phyloP scores from a whole-genome alignment of 2,888 invertebrate genomes.

The Lepidochrysops patricia region DNA sequence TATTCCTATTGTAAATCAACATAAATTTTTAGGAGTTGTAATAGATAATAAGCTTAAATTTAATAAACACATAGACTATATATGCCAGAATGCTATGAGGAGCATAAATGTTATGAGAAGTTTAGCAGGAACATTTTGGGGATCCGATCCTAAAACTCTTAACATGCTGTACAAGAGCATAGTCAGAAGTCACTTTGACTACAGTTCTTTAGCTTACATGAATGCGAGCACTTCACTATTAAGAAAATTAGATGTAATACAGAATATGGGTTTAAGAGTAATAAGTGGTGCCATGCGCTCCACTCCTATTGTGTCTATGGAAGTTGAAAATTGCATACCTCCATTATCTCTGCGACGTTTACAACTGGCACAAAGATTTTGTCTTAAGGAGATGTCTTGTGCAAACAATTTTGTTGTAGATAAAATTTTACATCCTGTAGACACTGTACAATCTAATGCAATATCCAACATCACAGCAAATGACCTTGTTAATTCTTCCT shows the following conservation, averaged over 20 bases:
- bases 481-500: not conserved
- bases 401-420: slow-evolving; percentile 1
- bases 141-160: slow-evolving; percentile 16
- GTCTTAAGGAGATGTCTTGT: slow-evolving; percentile 15
- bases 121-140: slow-evolving; percentile 8
- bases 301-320: slow-evolving; percentile 18
- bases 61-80: slow-evolving; percentile 11
- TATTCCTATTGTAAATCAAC: too few relatives aligned
- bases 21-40: slow-evolving; percentile 10
- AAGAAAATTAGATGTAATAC: slow-evolving; percentile 15
- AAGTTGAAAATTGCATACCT: slow-evolving; percentile 19
- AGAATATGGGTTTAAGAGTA: slow-evolving; percentile 16
- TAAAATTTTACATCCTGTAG: not conserved
- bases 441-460: not conserved
- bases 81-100: slow-evolving; percentile 10
- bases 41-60: not conserved
- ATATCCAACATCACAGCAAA: not conserved
- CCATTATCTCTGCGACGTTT: slow-evolving; percentile 17
- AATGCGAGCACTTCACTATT: slow-evolving; percentile 8
- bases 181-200: slow-evolving; percentile 21
- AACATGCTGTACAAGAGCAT: slow-evolving; percentile 18
- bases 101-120: slow-evolving; percentile 15
- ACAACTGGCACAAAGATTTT: slow-evolving; percentile 15
- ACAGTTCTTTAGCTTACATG: slow-evolving; percentile 18
- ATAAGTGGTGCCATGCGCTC: slow-evolving; percentile 19